Evolutionary conservation across 2,888 invertebrate species (phyloP).

Genomic region (Hesperia comma): DNA sequence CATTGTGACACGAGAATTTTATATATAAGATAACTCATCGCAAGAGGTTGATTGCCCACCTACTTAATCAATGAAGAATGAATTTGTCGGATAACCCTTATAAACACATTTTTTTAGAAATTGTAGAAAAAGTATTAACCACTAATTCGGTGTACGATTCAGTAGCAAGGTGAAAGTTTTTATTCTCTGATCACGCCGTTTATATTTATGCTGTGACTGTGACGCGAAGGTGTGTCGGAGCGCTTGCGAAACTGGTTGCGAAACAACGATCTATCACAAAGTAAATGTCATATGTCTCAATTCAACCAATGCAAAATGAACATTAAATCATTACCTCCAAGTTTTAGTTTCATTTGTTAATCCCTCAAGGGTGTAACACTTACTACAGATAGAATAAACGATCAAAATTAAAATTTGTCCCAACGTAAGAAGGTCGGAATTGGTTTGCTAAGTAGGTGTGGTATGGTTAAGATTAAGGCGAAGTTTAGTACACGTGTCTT

Average conservation of each 20-base stretch:
- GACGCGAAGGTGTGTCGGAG: not conserved
- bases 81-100: too few relatives aligned
- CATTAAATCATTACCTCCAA: not conserved
- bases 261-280: not conserved
- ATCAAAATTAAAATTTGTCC: not conserved
- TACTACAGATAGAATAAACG: not conserved
- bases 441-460: not conserved
- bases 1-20: too few relatives aligned
- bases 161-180: constrained; percentile 1
- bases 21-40: too few relatives aligned
- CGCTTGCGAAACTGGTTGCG: constrained; percentile 4
- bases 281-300: not conserved
- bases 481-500: constrained; percentile 1
- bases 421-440: not conserved
- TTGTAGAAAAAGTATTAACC: not conserved
- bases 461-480: not conserved
- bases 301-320: not conserved
- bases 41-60: too few relatives aligned
- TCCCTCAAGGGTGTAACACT: too few relatives aligned
- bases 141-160: not conserved
- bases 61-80: too few relatives aligned
- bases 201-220: not conserved
- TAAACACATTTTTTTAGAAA: not conserved
- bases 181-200: not conserved
- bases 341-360: not conserved